Base-by-base conservation (phyloP, 2,888 invertebrate species). In the Meteorus colon region DNA sequence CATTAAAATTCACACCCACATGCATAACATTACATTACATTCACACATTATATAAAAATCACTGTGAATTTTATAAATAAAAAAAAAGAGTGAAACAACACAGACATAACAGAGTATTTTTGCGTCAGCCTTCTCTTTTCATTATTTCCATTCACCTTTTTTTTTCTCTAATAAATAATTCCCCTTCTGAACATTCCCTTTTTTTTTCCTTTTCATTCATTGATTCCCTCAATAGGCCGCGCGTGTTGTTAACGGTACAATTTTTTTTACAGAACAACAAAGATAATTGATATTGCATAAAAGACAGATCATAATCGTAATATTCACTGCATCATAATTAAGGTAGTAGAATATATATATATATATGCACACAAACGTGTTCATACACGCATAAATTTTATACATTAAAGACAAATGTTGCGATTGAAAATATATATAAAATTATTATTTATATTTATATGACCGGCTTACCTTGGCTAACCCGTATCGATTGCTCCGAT, bases 401-500 rank as follows among this genome's bases (percentile, higher is more conserved):
- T 66, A 63, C 16, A 63, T 29, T 16, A 10, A 63, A 29, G 24
- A 60, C 29, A 27, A 60, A 60, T 60, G 29, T 41, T 41, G 41
- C 41, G 41, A 41, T 41, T 41, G 41, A 2, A 12, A 2, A 12
- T 12, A 41, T 41, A 41, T 27, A 51, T 59, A 37, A 19, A 55
- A 55, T 59, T 8, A 62, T 62, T 71, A 41, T 70, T 70, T 24
- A 60, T 60, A 75, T 74, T 70, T 76, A 87, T 85, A 85, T 83
- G 79, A 89, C 86, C 84, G 78, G 89, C 82, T 89, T 82, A 82
- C 89, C 88, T 89, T 89, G 89, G 85, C 84, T 84, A 82, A 82
- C 85, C 85, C 84, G 83, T 86, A 86, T 85, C 86, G 85, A 87
- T 86, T 81, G 77, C 81, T 77, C 84, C 79, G 86, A 84, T 85